Evolutionary conservation across 1,140 invertebrate genomes (phyloP).

Genomic region (Listronotus oregonensis): DNA sequence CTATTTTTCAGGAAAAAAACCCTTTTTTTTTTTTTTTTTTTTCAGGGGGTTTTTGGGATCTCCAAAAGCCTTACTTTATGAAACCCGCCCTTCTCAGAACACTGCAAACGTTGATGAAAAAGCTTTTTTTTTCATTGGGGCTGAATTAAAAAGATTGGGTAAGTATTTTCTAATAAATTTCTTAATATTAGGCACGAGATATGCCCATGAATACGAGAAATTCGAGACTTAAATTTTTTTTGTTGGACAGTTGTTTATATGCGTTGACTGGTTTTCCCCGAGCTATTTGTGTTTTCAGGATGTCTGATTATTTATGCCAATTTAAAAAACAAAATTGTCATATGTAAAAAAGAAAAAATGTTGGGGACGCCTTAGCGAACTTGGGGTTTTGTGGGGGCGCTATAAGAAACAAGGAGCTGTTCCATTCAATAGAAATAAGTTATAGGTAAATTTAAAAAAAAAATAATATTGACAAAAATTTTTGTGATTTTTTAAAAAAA

Average conservation of each 20-base stretch:
- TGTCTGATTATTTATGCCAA: slow-evolving; percentile 90
- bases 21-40: neutral
- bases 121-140: slow-evolving; percentile 90
- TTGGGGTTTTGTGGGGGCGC: slow-evolving; percentile 91
- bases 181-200: too few species aligned
- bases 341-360: slow-evolving; percentile 83
- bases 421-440: slow-evolving; percentile 84
- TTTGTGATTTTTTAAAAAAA: too few species aligned
- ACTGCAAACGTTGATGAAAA: slow-evolving; percentile 94
- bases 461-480: too few species aligned
- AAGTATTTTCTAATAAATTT: neutral
- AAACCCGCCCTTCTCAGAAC: slow-evolving; percentile 90
- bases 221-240: too few species aligned
- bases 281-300: slow-evolving; percentile 57
- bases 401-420: slow-evolving; percentile 89
- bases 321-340: slow-evolving; percentile 91
- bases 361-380: slow-evolving; percentile 85
- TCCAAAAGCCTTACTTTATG: slow-evolving; percentile 86
- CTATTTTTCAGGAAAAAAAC: neutral
- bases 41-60: slow-evolving; percentile 89
- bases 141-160: slow-evolving; percentile 86
- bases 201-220: too few species aligned
- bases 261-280: too few species aligned
- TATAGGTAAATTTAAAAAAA: slow-evolving; percentile 51
- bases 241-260: too few species aligned